A percentile compares a stretch with the other conserved stretches of the same genome.
Evolutionary conservation across 23 tunicate genomes (phyloP).

Genomic region (Diplosoma virens): DNA sequence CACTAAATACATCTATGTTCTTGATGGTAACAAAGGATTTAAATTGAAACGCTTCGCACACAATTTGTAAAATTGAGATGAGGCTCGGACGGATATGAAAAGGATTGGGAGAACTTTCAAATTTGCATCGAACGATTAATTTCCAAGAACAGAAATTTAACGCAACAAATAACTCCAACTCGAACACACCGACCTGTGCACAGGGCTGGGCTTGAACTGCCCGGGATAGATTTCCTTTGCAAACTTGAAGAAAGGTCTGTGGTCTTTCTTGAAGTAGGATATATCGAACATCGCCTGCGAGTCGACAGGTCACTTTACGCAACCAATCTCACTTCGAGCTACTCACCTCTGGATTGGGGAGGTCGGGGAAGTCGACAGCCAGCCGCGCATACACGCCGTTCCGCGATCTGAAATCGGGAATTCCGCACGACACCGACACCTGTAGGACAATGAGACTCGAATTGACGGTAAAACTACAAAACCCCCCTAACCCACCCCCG

Average conservation of each 20-base stretch:
- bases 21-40: too few relatives aligned
- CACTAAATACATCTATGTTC: too few relatives aligned
- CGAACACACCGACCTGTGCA: constrained; percentile 84
- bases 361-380: constrained; percentile 95
- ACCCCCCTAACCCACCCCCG: constrained; percentile 72
- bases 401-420: constrained; percentile 97
- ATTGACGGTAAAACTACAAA: too few relatives aligned
- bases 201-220: constrained; percentile 72
- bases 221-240: constrained; percentile 99
- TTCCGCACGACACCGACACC: constrained; percentile 99
- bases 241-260: constrained; percentile 95
- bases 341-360: constrained; percentile 92
- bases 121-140: too few relatives aligned
- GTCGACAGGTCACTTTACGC: too few relatives aligned
- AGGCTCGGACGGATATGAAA: too few relatives aligned
- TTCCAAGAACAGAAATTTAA: background rate
- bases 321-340: too few relatives aligned
- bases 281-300: constrained; percentile 94
- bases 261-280: constrained; percentile 83
- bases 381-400: constrained; percentile 93
- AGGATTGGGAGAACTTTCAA: too few relatives aligned
- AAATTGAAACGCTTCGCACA: too few relatives aligned
- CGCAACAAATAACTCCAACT: background rate
- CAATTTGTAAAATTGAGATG: too few relatives aligned
- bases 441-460: too few relatives aligned